phyloP scores from a whole-genome alignment of 2,797 vertebrate species.

The Pangasius macronema region DNA sequence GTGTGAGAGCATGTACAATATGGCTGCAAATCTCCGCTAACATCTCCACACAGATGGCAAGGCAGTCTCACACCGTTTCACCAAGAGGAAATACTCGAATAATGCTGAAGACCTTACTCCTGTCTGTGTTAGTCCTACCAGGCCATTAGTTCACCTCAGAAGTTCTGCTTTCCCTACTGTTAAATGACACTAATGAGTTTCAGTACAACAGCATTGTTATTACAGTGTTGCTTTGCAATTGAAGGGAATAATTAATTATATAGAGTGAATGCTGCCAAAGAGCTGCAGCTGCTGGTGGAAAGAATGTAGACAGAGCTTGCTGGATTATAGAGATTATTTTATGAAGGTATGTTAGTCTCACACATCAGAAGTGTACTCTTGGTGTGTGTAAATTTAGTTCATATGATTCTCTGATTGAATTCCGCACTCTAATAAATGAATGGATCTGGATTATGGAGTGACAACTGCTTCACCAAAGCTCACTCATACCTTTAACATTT shows the following conservation, averaged over 20 bases:
- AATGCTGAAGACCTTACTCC: neutral
- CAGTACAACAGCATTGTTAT: neutral
- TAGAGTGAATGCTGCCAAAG: neutral
- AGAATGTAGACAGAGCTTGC: neutral
- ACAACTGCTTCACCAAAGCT: constrained; percentile 21
- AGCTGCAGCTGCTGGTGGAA: neutral
- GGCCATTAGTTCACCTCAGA: neutral
- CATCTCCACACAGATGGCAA: constrained; percentile 33
- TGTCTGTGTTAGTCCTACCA: neutral
- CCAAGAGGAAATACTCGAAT: neutral
- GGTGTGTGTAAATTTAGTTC: neutral
- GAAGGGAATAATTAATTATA: neutral
- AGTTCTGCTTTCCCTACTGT: neutral
- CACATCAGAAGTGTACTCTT: neutral
- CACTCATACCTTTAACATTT: constrained; percentile 4
- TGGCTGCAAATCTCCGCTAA: constrained; percentile 35
- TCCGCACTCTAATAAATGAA: neutral
- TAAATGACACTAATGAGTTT: neutral
- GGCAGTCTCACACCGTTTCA: constrained; percentile 15
- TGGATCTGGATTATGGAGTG: constrained; percentile 18
- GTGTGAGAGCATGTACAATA: constrained; percentile 19
- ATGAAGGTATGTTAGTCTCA: neutral
- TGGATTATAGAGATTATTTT: neutral
- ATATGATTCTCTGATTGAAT: constrained; percentile 16
- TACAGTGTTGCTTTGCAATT: neutral